Evolutionary conservation across 2,888 invertebrate species (phyloP).

Genomic region (Lochmaea crataegi): DNA sequence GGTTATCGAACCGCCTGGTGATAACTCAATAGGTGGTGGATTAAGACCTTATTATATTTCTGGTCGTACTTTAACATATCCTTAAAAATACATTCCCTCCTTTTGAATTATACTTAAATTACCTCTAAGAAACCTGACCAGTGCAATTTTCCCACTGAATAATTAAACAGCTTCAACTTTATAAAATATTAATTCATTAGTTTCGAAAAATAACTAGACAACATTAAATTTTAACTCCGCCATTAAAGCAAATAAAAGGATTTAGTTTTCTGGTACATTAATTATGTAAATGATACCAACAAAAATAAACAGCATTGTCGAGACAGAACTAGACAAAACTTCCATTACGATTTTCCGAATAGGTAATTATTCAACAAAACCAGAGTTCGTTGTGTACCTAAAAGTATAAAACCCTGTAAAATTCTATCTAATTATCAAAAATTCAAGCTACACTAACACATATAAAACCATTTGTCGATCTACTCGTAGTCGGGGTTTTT

Average conservation of each 20-base stretch:
- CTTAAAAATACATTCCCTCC: no score
- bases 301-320: constrained; percentile 2
- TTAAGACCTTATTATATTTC: no score
- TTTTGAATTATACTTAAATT: no score
- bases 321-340: constrained; percentile 11
- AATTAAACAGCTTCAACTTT: not conserved
- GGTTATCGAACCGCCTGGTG: no score
- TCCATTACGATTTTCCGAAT: constrained; percentile 23
- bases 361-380: constrained; percentile 25
- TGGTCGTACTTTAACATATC: no score
- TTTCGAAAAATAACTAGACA: not conserved
- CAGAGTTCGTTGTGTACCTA: constrained; percentile 18
- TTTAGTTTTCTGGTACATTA: constrained; percentile 4
- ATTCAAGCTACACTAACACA: constrained; percentile 23
- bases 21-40: no score
- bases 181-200: not conserved
- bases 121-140: no score
- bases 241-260: constrained; percentile 9
- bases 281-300: not conserved
- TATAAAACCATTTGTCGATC: constrained; percentile 16
- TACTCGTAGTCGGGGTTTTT: not conserved
- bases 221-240: not conserved
- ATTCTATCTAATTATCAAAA: constrained; percentile 24
- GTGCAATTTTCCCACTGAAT: no score
- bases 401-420: constrained; percentile 32